A percentile compares a stretch with the other conserved stretches of the same genome.
Conservation (phyloP, 2,797 vertebrate genomes). For the Halcyon smyrnensis region DNA sequence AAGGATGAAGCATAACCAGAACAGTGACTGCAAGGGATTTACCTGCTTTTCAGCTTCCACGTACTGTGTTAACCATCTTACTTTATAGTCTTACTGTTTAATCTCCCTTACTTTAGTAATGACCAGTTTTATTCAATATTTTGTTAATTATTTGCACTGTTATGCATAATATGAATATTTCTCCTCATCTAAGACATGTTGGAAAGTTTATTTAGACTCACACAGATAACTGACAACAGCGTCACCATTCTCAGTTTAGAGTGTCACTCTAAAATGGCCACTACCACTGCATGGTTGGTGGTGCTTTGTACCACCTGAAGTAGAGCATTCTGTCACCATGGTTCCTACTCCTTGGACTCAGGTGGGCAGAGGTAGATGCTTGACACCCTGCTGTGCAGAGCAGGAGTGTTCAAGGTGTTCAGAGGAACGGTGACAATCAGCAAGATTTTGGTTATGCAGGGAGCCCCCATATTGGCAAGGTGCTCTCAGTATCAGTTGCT, state of each 20-base stretch:
- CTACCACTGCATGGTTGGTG: not conserved
- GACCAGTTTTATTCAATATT: not conserved
- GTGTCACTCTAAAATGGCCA: not conserved
- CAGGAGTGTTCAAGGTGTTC: not conserved
- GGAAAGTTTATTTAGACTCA: not conserved
- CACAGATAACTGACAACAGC: not conserved
- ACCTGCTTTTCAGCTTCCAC: not conserved
- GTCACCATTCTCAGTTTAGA: not conserved
- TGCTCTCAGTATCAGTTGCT: not conserved
- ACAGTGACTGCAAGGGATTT: not conserved
- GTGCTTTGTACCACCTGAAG: not conserved
- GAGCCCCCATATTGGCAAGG: rapidly evolving
- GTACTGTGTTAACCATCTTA: not conserved
- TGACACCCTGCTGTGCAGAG: not conserved
- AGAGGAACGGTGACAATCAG: not conserved
- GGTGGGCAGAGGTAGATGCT: not conserved
- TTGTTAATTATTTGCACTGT: not conserved
- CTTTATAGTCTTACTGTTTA: not conserved
- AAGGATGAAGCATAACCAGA: not conserved
- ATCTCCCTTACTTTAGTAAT: not conserved
- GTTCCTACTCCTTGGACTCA: not conserved
- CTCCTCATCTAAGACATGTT: not conserved
- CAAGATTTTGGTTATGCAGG: not conserved
- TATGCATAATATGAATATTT: not conserved
- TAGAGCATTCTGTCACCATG: not conserved